Evolutionary conservation across 2,888 invertebrate species (phyloP).

Genomic region (Drosophila buzzatii): DNA sequence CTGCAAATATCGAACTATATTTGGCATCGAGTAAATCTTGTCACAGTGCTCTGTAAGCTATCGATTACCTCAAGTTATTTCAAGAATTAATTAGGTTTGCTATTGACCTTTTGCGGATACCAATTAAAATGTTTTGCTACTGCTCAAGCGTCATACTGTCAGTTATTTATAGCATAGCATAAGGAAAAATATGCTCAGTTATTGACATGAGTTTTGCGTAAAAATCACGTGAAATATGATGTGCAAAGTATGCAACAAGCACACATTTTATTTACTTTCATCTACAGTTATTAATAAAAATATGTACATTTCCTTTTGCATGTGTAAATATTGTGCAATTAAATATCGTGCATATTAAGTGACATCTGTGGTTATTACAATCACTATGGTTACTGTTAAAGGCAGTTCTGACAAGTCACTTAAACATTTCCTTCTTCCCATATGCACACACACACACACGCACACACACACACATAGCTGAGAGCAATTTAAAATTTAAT

Average conservation of each 20-base stretch:
- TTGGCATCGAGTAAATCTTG: background rate
- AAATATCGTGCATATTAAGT: constrained; percentile 23
- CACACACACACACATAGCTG: constrained; percentile 16
- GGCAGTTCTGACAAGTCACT: constrained; percentile 33
- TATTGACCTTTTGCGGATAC: background rate
- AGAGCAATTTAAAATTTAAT: constrained; percentile 68
- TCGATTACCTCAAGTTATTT: background rate
- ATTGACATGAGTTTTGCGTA: too few relatives aligned
- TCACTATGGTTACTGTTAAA: constrained; percentile 23
- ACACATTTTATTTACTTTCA: background rate
- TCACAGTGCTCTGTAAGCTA: too few relatives aligned
- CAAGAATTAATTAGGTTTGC: background rate
- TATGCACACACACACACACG: background rate
- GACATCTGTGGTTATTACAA: constrained; percentile 30
- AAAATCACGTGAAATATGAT: background rate
- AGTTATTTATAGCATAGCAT: too few relatives aligned
- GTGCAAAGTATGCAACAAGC: background rate
- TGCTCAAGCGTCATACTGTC: too few relatives aligned
- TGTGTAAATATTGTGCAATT: constrained; percentile 7
- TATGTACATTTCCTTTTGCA: background rate
- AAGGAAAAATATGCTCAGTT: too few relatives aligned
- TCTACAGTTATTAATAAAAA: background rate
- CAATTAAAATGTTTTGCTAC: background rate
- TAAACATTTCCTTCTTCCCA: constrained; percentile 55
- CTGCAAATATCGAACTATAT: background rate